Conservation (phyloP, 2,888 invertebrate genomes). For the Synergus umbraculus region DNA sequence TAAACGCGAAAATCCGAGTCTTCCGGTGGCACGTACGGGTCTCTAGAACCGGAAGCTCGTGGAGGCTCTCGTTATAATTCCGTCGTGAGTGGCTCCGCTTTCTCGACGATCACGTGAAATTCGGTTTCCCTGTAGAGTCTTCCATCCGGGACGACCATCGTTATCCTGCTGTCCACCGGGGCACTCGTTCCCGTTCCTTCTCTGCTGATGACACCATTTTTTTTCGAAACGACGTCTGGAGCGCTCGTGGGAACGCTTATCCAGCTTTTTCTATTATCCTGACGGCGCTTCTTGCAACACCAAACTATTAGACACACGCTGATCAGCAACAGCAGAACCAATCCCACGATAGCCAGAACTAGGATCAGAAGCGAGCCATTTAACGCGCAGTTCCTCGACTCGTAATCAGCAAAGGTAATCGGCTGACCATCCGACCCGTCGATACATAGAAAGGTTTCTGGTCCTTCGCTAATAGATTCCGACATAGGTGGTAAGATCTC, state of each 20-base stretch:
- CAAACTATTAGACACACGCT: slow-evolving; percentile 62
- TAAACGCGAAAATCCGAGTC: slow-evolving; percentile 60
- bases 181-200: slow-evolving; percentile 55
- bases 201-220: slow-evolving; percentile 80
- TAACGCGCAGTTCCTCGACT: slow-evolving; percentile 66
- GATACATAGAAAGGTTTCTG: slow-evolving; percentile 70
- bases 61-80: slow-evolving; percentile 81
- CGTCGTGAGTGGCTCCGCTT: slow-evolving; percentile 89
- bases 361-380: slow-evolving; percentile 68
- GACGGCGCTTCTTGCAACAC: slow-evolving; percentile 73
- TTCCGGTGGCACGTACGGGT: slow-evolving; percentile 52
- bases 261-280: slow-evolving; percentile 75
- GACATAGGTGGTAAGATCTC: slow-evolving; percentile 54
- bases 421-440: slow-evolving; percentile 59
- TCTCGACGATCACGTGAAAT: slow-evolving; percentile 90
- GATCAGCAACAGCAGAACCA: slow-evolving; percentile 59
- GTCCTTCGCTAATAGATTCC: slow-evolving; percentile 66
- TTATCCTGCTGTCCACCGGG: slow-evolving; percentile 73
- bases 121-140: slow-evolving; percentile 91
- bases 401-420: slow-evolving; percentile 67
- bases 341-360: slow-evolving; percentile 60
- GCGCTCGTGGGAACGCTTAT: slow-evolving; percentile 74
- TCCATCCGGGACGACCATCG: slow-evolving; percentile 88
- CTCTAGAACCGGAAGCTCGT: slow-evolving; percentile 59
- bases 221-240: slow-evolving; percentile 75